phyloP scores from a whole-genome alignment of 2,797 vertebrate species.

The Pantherophis alleghaniensis region DNA sequence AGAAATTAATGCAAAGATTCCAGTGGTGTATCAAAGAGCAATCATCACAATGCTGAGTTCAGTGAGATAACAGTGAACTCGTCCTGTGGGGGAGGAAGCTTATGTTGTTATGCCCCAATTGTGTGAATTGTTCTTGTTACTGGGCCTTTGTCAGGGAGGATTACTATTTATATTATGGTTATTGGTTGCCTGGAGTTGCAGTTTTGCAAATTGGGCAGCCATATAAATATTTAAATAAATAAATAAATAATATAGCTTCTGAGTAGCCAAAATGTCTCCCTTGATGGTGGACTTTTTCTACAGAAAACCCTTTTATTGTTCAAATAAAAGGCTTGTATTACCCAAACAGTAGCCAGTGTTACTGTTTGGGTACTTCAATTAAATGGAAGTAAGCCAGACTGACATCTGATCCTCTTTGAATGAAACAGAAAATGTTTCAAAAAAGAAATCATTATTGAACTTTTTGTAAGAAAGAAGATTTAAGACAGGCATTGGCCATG shows the following conservation, averaged over 20 bases:
- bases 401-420: background rate
- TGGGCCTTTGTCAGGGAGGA: background rate
- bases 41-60: background rate
- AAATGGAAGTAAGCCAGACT: background rate
- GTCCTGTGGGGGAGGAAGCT: background rate
- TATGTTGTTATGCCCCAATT: background rate
- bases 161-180: background rate
- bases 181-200: background rate
- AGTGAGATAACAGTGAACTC: background rate
- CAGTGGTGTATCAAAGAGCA: background rate
- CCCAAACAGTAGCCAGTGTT: background rate
- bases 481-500: slow-evolving; percentile 8
- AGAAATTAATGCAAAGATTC: background rate
- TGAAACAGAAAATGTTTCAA: background rate
- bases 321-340: background rate
- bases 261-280: background rate
- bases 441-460: rapidly evolving
- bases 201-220: background rate
- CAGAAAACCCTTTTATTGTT: background rate
- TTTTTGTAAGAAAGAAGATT: background rate
- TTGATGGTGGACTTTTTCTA: background rate
- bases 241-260: background rate
- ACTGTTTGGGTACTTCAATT: background rate
- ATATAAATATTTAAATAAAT: background rate
- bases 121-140: background rate